Conservation (phyloP, 2,113 vertebrate species). For the Coreoperca whiteheadi region DNA sequence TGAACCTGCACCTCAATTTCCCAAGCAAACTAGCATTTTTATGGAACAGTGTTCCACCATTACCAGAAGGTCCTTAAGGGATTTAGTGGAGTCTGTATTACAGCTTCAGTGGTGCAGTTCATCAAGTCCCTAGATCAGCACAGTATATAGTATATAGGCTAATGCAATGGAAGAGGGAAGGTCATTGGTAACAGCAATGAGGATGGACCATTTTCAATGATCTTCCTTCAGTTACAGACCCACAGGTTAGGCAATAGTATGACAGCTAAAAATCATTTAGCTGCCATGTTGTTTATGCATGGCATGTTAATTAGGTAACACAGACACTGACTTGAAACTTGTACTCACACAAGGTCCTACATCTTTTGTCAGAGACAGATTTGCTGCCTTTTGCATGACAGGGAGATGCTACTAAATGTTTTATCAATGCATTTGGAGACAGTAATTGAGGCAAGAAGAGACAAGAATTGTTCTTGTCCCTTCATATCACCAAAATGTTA, state of each 20-base stretch:
- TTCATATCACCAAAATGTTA: constrained; percentile 39
- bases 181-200: constrained; percentile 9
- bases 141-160: constrained; percentile 15
- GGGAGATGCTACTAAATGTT: constrained; percentile 4
- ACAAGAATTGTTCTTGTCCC: constrained; percentile 27
- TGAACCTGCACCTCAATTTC: constrained; percentile 75
- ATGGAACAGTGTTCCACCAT: constrained; percentile 72
- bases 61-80: constrained; percentile 68
- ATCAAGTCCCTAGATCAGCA: constrained; percentile 55
- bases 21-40: constrained; percentile 74
- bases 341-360: neutral
- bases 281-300: neutral
- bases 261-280: neutral
- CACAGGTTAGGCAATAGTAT: neutral
- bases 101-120: constrained; percentile 65
- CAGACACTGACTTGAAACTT: neutral
- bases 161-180: constrained; percentile 34
- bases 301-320: neutral
- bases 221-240: neutral
- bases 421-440: constrained; percentile 21
- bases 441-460: constrained; percentile 27
- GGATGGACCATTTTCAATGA: neutral
- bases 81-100: constrained; percentile 54
- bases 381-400: constrained; percentile 24
- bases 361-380: constrained; percentile 11